Conservation (phyloP, 2,797 vertebrate genomes). For the Pseudochirops corinnae region DNA sequence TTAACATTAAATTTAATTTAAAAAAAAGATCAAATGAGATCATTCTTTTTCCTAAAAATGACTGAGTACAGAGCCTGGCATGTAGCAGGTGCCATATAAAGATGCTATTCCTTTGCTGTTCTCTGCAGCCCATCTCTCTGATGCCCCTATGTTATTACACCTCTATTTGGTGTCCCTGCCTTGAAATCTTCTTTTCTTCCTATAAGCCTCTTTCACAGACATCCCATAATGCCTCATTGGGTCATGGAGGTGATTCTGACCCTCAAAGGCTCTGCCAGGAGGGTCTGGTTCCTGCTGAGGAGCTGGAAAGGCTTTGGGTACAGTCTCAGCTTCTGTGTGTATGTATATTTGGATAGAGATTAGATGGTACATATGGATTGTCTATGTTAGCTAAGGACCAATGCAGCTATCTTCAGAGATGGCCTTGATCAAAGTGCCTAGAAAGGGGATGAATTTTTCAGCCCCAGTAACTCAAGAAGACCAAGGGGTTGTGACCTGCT, state of each 20-base stretch:
- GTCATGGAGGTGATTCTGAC: neutral
- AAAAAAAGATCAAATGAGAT: neutral
- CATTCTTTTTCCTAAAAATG: neutral
- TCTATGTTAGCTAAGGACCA: neutral
- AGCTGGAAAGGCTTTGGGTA: neutral
- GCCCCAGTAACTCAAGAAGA: neutral
- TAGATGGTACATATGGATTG: neutral
- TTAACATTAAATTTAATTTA: too few relatives aligned
- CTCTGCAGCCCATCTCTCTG: neutral
- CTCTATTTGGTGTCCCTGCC: neutral
- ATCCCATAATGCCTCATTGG: neutral
- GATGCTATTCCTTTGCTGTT: neutral
- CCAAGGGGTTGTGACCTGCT: too few relatives aligned
- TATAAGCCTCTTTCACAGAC: neutral
- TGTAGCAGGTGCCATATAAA: neutral
- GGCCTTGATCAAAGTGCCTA: neutral
- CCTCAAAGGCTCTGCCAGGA: neutral
- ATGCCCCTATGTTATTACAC: neutral
- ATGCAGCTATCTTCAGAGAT: neutral
- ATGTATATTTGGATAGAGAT: too few relatives aligned
- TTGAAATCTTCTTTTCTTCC: neutral
- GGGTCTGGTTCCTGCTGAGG: neutral
- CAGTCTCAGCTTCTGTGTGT: too few relatives aligned
- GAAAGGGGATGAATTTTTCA: neutral
- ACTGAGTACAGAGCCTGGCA: neutral